Conservation (phyloP, 2,797 vertebrate genomes). For the Schizopygopsis malacanthus region DNA sequence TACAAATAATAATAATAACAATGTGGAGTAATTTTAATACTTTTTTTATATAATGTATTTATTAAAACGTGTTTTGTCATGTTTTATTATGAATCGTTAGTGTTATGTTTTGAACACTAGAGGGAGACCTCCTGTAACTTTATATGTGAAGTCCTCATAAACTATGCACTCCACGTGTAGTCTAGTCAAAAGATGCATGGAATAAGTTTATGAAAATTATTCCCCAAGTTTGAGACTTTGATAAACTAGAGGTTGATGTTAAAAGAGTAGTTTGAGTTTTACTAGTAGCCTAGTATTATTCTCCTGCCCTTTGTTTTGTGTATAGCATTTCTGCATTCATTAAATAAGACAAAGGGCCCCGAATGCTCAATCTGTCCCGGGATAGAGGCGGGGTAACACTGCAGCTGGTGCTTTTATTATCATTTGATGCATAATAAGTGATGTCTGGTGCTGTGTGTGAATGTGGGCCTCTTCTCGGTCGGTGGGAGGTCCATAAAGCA, state of each 20-base stretch:
- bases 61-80: not conserved
- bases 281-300: not conserved
- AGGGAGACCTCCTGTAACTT: slow-evolving; percentile 17
- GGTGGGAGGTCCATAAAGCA: not conserved
- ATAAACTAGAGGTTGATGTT: not conserved
- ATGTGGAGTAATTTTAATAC: not conserved
- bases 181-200: not conserved
- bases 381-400: not conserved
- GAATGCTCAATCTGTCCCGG: slow-evolving; percentile 55
- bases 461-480: not conserved
- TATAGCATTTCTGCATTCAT: slow-evolving; percentile 53
- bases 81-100: not conserved
- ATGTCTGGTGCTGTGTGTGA: not conserved
- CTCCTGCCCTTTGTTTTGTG: not conserved
- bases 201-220: not conserved
- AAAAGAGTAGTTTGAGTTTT: not conserved
- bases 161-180: slow-evolving; percentile 11
- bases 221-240: not conserved
- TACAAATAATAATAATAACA: not conserved
- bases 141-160: not conserved
- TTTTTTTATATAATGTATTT: not conserved
- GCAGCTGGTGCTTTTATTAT: not conserved
- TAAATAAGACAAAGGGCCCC: slow-evolving; percentile 66
- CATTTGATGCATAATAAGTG: not conserved
- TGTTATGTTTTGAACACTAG: slow-evolving; percentile 26